Evolutionary conservation across 1,140 invertebrate species (phyloP).

Genomic region (Papilio polyxenes): DNA sequence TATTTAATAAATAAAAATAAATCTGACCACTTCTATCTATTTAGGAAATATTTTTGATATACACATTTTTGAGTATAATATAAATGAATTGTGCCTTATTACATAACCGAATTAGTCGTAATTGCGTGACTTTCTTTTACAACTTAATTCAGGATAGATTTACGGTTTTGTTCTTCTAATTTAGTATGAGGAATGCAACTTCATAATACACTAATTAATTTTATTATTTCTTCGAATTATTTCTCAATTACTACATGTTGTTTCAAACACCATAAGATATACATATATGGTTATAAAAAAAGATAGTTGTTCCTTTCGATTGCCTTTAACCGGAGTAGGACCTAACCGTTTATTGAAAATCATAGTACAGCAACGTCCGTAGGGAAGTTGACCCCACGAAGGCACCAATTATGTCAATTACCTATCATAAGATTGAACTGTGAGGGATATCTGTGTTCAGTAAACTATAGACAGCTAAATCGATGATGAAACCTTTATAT

Average conservation of each 20-base stretch:
- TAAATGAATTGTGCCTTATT: background rate
- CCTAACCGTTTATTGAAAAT: conserved; percentile 16
- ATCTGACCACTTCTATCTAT: background rate
- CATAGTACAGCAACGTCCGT: background rate
- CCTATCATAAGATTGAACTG: background rate
- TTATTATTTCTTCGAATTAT: background rate
- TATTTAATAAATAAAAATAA: background rate
- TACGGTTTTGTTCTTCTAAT: background rate
- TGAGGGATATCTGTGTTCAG: conserved; percentile 11
- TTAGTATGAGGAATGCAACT: background rate
- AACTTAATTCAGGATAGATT: conserved; percentile 11
- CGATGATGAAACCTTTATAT: conserved; percentile 5
- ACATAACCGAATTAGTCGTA: conserved; percentile 11
- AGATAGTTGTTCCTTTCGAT: background rate
- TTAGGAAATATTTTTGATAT: background rate
- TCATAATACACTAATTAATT: background rate
- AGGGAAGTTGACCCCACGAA: conserved; percentile 19
- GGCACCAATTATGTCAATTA: conserved; percentile 10
- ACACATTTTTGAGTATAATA: background rate
- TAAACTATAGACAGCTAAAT: conserved; percentile 14
- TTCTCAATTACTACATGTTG: background rate
- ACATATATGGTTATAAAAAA: background rate
- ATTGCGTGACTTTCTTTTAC: conserved; percentile 27
- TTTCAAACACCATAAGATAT: background rate
- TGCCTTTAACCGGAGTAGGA: background rate